These are phyloP conservation scores for Seladonia tumulorum DNA, from an alignment of 2,888 invertebrate species.

Conservation along the genomic window DNA sequence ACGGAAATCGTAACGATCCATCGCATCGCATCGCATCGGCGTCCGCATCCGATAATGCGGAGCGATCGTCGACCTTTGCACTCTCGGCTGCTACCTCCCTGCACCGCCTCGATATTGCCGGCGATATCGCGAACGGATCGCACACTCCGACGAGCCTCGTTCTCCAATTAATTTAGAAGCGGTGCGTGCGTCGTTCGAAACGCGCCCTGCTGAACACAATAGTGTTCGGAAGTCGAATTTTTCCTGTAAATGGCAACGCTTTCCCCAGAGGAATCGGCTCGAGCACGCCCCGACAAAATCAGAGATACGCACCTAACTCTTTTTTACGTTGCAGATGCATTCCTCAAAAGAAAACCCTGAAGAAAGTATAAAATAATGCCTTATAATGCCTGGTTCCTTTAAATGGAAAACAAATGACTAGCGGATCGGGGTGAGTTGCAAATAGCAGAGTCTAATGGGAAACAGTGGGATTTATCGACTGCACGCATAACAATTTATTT, in stretches of 20 bases:
- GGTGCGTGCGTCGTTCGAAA: slow-evolving; percentile 17
- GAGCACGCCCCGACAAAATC: no score
- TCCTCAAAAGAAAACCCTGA: no score
- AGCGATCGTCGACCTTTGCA: slow-evolving; percentile 59
- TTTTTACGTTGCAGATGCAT: no score
- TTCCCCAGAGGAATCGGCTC: no score
- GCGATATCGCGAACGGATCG: slow-evolving; percentile 44
- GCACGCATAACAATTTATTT: neutral
- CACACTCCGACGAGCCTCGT: slow-evolving; percentile 32
- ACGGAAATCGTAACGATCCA: slow-evolving; percentile 44
- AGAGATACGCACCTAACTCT: no score
- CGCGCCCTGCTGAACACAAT: no score
- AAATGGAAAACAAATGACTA: no score
- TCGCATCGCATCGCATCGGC: slow-evolving; percentile 10
- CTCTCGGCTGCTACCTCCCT: slow-evolving; percentile 37
- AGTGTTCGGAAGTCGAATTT: neutral
- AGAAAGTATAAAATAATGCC: no score
- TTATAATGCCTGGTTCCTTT: no score
- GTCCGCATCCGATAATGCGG: slow-evolving; percentile 10
- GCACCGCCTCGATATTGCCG: slow-evolving; percentile 41
- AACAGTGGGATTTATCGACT: neutral
- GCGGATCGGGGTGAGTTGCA: neutral
- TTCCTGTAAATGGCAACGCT: no score
- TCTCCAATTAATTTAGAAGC: slow-evolving; percentile 51
- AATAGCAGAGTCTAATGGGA: neutral